Evolutionary conservation across 2,113 vertebrate species (phyloP).

Genomic region (Callopanchax toddi): DNA sequence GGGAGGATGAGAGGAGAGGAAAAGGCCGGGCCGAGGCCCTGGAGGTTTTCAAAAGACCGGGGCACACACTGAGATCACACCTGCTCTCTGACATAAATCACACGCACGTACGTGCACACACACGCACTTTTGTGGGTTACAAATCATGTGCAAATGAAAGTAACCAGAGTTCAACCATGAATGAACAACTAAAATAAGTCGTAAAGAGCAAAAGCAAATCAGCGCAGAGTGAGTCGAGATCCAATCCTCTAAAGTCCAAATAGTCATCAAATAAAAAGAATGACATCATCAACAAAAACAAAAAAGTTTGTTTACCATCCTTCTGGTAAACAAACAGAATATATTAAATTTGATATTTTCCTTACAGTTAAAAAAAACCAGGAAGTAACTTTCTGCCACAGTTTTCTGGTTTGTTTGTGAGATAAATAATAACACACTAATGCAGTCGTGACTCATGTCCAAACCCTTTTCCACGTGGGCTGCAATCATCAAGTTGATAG

Average conservation of each 20-base stretch:
- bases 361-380: no score
- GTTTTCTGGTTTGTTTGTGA: no score
- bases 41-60: slow-evolving; percentile 63
- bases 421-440: no score
- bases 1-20: slow-evolving; percentile 62
- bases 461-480: no score
- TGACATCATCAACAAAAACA: rapidly evolving
- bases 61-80: slow-evolving; percentile 65
- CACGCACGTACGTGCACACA: slow-evolving; percentile 28
- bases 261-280: neutral
- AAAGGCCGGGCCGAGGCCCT: slow-evolving; percentile 43
- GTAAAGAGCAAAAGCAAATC: neutral
- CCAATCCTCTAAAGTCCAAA: slow-evolving; percentile 5
- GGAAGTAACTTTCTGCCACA: no score
- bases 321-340: no score
- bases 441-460: no score
- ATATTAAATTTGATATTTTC: no score
- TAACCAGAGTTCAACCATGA: slow-evolving; percentile 20
- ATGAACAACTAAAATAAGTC: slow-evolving; percentile 24
- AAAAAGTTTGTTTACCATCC: no score
- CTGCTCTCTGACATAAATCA: slow-evolving; percentile 54
- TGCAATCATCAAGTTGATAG: no score
- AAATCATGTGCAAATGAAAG: slow-evolving; percentile 40
- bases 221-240: neutral
- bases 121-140: slow-evolving; percentile 30